Base-by-base conservation (phyloP, 2,888 invertebrate species). In the Epirrhoe tristata region DNA sequence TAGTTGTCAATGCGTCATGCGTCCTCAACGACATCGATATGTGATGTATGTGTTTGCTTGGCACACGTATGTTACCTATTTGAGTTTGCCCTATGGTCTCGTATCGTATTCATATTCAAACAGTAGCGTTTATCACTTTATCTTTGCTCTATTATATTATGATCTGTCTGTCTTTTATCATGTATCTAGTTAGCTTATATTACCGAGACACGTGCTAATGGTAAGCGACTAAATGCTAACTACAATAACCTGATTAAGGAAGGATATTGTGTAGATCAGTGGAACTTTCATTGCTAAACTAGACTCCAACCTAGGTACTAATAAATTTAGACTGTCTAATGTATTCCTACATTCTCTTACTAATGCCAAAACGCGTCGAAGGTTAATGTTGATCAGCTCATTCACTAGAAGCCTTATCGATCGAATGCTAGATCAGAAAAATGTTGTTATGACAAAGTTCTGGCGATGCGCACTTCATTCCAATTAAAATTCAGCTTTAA, bases 61-160 rank as follows among this genome's bases (percentile, higher is more conserved):
- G 56, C 66, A 60, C 36, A 48, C 64, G 16, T 51, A 51, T 57
- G 52, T 62, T 59, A 63, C 67, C 60, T 65, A 62, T 43, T 43
- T 43, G 48, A 14, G 48, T 58, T 43, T 61, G 58, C 61, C 61
- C 65, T 70, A 55, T 69, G 69, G 56, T 63, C 67, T 54, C 58
- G 16, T 54, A 31, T 5, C 48, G 14, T 58, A 61, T 53, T 59
- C 43, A 48, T 48, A 48, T 48, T 48, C 16, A 48, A 48, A 48
- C 16, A 48, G 48, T 16, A 48, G 16, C 48, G 12, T 48, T 48
- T 48, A 48, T 48, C 7, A 16, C 48, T 16, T 48, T 48, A 48
- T 48, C 48, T 48, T 6, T 48, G 6, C 16, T 6, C 48, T 7
- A 48, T 43, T 43, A 43, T 43, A 43, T 43, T 43, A 43, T 12